These are phyloP conservation scores for Heliconius hermathena DNA, from an alignment of 1,140 invertebrate genomes.

Conservation along the genomic window DNA sequence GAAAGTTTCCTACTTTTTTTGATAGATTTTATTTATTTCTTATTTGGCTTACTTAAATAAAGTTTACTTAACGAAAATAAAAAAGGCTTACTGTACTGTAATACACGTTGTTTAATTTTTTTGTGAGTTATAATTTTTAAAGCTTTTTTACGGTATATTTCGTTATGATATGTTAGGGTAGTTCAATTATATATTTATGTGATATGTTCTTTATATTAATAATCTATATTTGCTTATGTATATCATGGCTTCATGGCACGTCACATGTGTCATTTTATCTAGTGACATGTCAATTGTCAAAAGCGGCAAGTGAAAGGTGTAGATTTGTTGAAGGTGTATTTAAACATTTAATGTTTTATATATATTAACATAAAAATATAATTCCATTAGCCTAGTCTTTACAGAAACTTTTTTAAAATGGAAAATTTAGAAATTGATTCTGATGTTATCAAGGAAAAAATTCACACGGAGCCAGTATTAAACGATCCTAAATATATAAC, in stretches of 20 bases:
- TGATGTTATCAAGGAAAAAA: slow-evolving; percentile 74
- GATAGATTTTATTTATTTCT: too few relatives aligned
- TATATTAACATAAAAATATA: background rate
- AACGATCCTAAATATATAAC: slow-evolving; percentile 75
- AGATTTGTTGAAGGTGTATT: background rate
- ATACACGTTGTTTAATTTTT: too few relatives aligned
- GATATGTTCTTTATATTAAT: background rate
- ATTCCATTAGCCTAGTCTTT: background rate
- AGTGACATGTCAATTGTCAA: slow-evolving; percentile 1
- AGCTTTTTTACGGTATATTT: too few relatives aligned
- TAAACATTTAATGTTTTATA: background rate
- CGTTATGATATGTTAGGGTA: too few relatives aligned
- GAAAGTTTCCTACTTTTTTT: too few relatives aligned
- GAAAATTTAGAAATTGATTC: slow-evolving; percentile 56
- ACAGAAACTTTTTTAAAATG: background rate
- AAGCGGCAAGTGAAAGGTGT: background rate
- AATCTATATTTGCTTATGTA: background rate
- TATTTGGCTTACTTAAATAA: too few relatives aligned
- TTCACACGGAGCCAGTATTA: slow-evolving; percentile 70
- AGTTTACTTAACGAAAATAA: too few relatives aligned
- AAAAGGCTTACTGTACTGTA: too few relatives aligned
- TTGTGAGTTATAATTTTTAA: too few relatives aligned
- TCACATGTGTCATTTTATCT: background rate
- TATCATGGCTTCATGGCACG: background rate
- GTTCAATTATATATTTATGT: too few relatives aligned